A percentile compares a stretch with the other conserved stretches of the same genome.
These are phyloP conservation scores for Rhinopomastus cyanomelas DNA, from an alignment of 2,113 vertebrate species.

Conservation along the genomic window DNA sequence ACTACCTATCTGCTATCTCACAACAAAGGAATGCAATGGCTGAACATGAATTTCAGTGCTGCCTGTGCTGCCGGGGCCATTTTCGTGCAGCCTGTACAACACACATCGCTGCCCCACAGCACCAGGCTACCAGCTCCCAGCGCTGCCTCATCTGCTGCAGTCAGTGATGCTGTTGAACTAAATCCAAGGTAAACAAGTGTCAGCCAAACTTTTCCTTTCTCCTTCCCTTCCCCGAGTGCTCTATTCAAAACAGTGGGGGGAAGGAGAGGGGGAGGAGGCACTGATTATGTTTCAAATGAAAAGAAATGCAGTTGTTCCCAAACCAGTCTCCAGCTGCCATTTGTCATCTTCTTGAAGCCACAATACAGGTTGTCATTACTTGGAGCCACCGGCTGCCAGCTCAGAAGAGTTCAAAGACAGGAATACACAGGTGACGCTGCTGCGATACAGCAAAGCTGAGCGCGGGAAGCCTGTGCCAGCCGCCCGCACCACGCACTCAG, in stretches of 20 bases:
- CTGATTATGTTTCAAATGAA: constrained; percentile 41
- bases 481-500: neutral
- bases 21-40: neutral
- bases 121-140: neutral
- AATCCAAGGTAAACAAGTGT: constrained; percentile 29
- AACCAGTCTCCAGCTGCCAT: constrained; percentile 32
- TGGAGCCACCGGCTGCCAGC: neutral
- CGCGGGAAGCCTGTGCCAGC: neutral
- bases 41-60: neutral
- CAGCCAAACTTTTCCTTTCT: constrained; percentile 34
- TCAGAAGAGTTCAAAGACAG: constrained; percentile 5
- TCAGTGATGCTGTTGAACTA: constrained; percentile 3
- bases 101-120: neutral
- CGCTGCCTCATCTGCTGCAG: neutral
- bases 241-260: neutral
- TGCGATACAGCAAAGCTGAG: neutral
- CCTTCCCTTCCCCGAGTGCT: neutral
- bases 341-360: constrained; percentile 12
- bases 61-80: neutral
- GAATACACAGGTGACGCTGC: neutral
- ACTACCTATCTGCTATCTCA: neutral
- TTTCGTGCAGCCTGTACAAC: neutral
- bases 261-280: neutral
- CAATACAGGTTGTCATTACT: neutral
- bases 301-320: constrained; percentile 42